Base-by-base conservation (phyloP, 2,113 vertebrate genomes). In the Rhabdomys dilectus region DNA sequence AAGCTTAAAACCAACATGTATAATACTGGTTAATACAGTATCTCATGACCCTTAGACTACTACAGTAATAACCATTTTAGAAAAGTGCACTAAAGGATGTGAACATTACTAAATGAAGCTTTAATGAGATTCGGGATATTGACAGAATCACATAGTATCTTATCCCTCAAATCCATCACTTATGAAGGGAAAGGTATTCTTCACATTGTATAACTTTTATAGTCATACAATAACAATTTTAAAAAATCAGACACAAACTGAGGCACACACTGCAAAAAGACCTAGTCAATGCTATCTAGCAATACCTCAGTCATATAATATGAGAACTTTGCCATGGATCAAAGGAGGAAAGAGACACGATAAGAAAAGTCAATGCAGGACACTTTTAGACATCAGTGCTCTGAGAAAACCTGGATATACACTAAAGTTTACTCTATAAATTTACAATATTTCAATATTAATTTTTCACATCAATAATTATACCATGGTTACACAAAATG, bases 71-170 rank as follows among this genome's bases (percentile, higher is more conserved):
- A 62, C 56, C 13, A 73, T 16, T 76, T 92, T 21, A 68, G 31
- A 45, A 24, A 91, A 93, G 62, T 68, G 22, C 68, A 70, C 0
- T 13, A 15, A 89, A 39, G 2, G 3, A 48, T 53, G 8, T 48
- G 81, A 96, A 88, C 95, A 80, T 89, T 31, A 62, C 1, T 36
- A 9, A 4, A 8, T 92, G 29, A 91, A 60, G 56, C 10, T 87
- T 39, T 70, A 93, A 66, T 56, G 64, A 95, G 60, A 96, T 96
- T 53, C 34, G 77, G 58, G 12, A 45, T 72, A 85, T 39, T 94
- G 90, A 2, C 16, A 75, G 15, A 77, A 19, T 91, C 16, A 89
- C 77, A 81, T 93, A 89, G 45, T 68, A 82, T 36, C 24, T 91
- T 22, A 24, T 31, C 36, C 45, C 3, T 7, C 36, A 94, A 93